These are phyloP conservation scores for Hippocampus comes DNA, from an alignment of 2,113 vertebrate species.

Conservation along the genomic window DNA sequence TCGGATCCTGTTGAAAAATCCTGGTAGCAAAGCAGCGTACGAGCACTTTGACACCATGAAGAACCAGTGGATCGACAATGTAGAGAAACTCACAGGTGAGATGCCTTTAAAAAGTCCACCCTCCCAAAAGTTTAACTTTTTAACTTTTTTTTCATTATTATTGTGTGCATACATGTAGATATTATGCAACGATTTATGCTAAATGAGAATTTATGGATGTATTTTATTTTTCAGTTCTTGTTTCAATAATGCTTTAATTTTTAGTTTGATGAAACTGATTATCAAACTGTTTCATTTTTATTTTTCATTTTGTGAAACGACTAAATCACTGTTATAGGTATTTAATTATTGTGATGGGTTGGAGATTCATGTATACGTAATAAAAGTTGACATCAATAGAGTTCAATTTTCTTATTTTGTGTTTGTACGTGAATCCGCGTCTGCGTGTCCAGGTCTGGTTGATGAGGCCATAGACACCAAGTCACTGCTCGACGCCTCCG, in stretches of 20 bases:
- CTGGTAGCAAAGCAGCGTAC: conserved; percentile 93
- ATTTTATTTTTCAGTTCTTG: too few relatives aligned
- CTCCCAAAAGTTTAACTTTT: not conserved
- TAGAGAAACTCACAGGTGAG: conserved; percentile 95
- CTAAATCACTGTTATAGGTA: too few relatives aligned
- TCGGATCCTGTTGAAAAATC: conserved; percentile 91
- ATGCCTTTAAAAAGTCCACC: not conserved
- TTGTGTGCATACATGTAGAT: conserved; percentile 17
- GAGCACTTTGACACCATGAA: conserved; percentile 99
- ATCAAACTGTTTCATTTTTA: not conserved
- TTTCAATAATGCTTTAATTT: not conserved
- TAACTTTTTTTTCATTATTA: not conserved
- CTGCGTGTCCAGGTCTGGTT: conserved; percentile 79
- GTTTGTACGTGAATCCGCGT: conserved; percentile 19
- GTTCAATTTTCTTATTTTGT: too few relatives aligned
- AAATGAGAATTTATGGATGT: not conserved
- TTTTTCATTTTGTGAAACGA: too few relatives aligned
- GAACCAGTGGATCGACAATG: conserved; percentile 98
- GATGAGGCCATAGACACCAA: conserved; percentile 98
- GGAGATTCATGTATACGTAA: too few relatives aligned
- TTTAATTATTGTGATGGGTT: too few relatives aligned
- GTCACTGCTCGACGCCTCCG: conserved; percentile 93
- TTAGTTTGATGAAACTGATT: not conserved
- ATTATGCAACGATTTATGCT: not conserved
- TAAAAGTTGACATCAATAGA: too few relatives aligned